Evolutionary conservation across 92 coral and sea anemone genomes (phyloP), one percentile per base, ranked within the genome.

Genomic region (Parazoanthus darwini): DNA sequence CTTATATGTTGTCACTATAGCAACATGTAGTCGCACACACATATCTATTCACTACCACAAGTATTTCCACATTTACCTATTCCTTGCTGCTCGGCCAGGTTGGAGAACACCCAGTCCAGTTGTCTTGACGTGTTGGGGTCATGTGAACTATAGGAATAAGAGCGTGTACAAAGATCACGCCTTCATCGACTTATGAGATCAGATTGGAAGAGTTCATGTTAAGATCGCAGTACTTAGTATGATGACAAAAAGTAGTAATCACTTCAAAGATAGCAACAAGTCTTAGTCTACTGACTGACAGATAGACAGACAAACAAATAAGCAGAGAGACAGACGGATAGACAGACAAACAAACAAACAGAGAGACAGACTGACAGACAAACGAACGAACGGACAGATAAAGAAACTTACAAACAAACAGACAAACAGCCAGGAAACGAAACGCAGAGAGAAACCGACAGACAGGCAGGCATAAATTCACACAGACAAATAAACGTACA

Each of bases 21-120:
- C 3, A 2, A 39, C 42, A 39, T 39, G 42, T 39, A 39, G 42
- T 51, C 58, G 15, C 10, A 14, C 1, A 51, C 29, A 51, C 29
- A 44, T 39, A 10, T 43, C 20, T 25, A 39, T 22, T 5, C 20
- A 16, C 15, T 25, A 81, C 44, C 59, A 16, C 6, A 48, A 43
- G 5, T 22, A 18, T 33, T 14, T 3, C 7, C 37, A 2, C 48
- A 76, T 82, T 66, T 91, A 96, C 98, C 94, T 54, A 89, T 78
- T 37, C 83, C 81, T 86, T 97, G 97, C 58, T 97, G 96, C 56
- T 94, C 94, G 13, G 94, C 92, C 33, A 97, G 88, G 42, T 92
- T 94, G 8, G 93, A 89, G 72, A 97, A 97, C 46, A 97, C 96
- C 93, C 94, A 89, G 89, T 95, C 95, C 74, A 97, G 82, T 79